Conservation (phyloP, 1,140 invertebrate species). For the Colletes gigas region DNA sequence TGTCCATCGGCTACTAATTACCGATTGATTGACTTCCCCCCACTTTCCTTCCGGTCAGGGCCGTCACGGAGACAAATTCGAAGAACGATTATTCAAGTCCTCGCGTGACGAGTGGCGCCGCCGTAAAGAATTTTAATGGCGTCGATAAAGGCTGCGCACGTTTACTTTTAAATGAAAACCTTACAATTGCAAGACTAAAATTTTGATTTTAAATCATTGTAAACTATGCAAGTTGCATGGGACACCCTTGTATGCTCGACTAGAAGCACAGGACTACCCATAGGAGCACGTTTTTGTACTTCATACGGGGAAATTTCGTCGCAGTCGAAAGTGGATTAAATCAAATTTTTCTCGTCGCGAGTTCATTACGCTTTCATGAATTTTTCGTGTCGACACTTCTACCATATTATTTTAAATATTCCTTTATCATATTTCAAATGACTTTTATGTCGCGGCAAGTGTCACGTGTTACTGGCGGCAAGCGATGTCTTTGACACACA, state of each 20-base stretch:
- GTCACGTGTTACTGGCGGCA: constrained; percentile 9
- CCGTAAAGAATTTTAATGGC: not conserved
- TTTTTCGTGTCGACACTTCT: not conserved
- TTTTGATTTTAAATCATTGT: too few relatives aligned
- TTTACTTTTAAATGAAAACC: too few relatives aligned
- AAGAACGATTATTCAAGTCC: constrained; percentile 25
- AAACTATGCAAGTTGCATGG: too few relatives aligned
- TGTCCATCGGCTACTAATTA: constrained; percentile 65
- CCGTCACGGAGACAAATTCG: constrained; percentile 34
- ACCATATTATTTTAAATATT: constrained; percentile 14
- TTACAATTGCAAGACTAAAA: too few relatives aligned
- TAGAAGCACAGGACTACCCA: too few relatives aligned
- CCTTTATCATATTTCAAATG: constrained; percentile 18
- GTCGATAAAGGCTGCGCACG: too few relatives aligned
- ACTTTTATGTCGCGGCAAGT: constrained; percentile 26
- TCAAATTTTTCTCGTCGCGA: not conserved
- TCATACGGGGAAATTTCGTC: not conserved
- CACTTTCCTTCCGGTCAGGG: constrained; percentile 20
- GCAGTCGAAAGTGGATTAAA: not conserved
- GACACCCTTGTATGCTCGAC: too few relatives aligned
- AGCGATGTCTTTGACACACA: constrained; percentile 30
- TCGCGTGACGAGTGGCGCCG: too few relatives aligned
- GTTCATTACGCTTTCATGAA: constrained; percentile 1
- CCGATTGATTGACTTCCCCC: constrained; percentile 59
- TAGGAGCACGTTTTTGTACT: not conserved